Conservation (phyloP, 2,113 vertebrate species). For the Taxidea taxus region DNA sequence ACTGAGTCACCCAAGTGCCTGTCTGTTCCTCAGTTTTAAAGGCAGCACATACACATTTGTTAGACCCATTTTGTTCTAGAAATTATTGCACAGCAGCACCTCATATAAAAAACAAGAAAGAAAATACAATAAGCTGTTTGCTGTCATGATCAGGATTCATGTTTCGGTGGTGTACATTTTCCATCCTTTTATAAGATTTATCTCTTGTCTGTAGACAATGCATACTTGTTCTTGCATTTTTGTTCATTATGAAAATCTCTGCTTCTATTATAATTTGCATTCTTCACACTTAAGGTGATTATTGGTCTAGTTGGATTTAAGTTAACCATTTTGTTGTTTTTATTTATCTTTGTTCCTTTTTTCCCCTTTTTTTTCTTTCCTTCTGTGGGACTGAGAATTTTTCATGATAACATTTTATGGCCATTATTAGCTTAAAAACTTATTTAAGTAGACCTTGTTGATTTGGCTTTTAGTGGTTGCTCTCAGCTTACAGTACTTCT, state of each 20-base stretch:
- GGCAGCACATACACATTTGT: background rate
- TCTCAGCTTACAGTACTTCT: background rate
- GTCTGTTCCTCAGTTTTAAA: background rate
- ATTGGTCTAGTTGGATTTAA: background rate
- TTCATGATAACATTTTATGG: conserved; percentile 28
- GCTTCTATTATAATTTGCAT: background rate
- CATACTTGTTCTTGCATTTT: background rate
- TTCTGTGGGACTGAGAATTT: background rate
- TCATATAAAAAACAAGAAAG: background rate
- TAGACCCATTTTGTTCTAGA: background rate
- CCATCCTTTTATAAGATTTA: background rate
- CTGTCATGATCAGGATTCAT: background rate
- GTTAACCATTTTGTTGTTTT: background rate
- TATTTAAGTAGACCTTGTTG: background rate
- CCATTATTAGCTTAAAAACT: background rate
- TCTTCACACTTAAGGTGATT: background rate
- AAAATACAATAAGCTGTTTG: background rate
- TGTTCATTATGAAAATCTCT: background rate
- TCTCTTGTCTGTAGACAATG: background rate
- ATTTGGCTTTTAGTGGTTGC: background rate
- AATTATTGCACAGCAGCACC: background rate
- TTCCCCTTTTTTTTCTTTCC: background rate
- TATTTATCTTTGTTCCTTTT: background rate
- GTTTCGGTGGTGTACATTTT: background rate
- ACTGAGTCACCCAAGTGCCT: background rate